Evolutionary conservation across 2,888 invertebrate genomes (phyloP), one percentile per base, ranked within the genome.

Genomic region (Erynnis tages): DNA sequence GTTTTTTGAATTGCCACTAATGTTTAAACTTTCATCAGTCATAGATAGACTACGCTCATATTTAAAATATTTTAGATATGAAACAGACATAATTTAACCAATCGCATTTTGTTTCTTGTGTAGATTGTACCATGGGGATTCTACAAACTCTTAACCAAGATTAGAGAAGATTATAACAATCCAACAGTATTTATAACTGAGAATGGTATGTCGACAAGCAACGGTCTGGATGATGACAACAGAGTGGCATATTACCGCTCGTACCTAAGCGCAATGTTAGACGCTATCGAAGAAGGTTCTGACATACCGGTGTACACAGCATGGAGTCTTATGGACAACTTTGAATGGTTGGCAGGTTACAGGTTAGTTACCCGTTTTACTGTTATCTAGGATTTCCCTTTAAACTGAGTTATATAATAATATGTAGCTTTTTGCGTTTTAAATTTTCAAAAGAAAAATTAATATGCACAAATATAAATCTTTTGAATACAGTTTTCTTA

Each of bases 271-370:
- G 80, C 79, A 43, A 57, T 85, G 59, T 46, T 82, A 40, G 71
- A 80, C 13, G 85, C 87, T 1, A 70, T 84, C 1, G 71, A 77
- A 25, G 79, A n/a, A n/a, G n/a, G n/a, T n/a, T n/a, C n/a, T 29
- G 73, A 84, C 54, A 67, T 90, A 5, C 62, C 59, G 30, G 90
- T 84, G 0, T 92, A 91, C 69, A 86, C 88, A 0, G 83, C 84
- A 4, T 92, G 92, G 91, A 90, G 90, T 32, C 70, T 93, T 0
- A 79, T 92, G 75, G 93, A 93, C 61, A 92, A 91, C 63, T 91
- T 92, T 61, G 92, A 93, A 69, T 93, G 92, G 92, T 58, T 68
- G 2, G 52, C 61, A 19, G 92, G 92, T 35, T 93, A 90, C 64
- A 73, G 69, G 82, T 90, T 70, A 80, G 82, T n/a, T n/a, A n/a